Base-by-base conservation (phyloP, 2,888 invertebrate genomes). In the Stenotaenia linearis region DNA sequence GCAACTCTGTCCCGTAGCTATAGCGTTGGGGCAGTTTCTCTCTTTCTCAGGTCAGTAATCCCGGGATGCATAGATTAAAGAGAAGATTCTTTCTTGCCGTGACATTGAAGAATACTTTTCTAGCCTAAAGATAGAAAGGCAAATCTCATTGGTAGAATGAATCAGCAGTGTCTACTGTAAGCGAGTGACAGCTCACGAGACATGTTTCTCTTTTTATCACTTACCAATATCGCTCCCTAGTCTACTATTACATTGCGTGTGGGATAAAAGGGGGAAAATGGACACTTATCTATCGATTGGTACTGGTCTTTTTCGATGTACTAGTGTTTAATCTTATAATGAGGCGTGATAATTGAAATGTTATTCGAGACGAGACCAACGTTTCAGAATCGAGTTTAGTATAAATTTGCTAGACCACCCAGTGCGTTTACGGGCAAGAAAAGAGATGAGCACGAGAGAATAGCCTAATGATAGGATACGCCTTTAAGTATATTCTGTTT, bases 91-190 rank as follows among this genome's bases (percentile, higher is more conserved):
- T 69, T 69, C 69, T 25, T 69, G 50, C n/a, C 50, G 23, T 69
- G 69, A 69, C 69, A 28, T 69, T 69, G 69, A 69, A 69, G 69
- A 69, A 69, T 69, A 28, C 69, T 69, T 69, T 69, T 7, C 15
- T 12, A 28, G n/a, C 69, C 69, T 69, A 69, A 69, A 69, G 69
- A 69, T 69, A 69, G 69, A 4, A 7, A 69, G 10, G 69, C 25
- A 69, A 25, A 25, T 69, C 69, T 69, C 69, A 28, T 69, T 69
- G 69, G 69, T 69, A 28, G 15, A 69, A 69, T 69, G 69, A 69
- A 69, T 69, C 69, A 69, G 69, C 69, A 69, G 69, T 69, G 69
- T 69, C 69, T 69, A n/a, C n/a, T n/a, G n/a, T n/a, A 69, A 69
- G 69, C 69, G 69, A 69, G 69, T 69, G 69, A 69, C 69, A 69